These are phyloP conservation scores for Eulemur rubriventer DNA, from an alignment of 2,797 vertebrate species.

Conservation along the genomic window DNA sequence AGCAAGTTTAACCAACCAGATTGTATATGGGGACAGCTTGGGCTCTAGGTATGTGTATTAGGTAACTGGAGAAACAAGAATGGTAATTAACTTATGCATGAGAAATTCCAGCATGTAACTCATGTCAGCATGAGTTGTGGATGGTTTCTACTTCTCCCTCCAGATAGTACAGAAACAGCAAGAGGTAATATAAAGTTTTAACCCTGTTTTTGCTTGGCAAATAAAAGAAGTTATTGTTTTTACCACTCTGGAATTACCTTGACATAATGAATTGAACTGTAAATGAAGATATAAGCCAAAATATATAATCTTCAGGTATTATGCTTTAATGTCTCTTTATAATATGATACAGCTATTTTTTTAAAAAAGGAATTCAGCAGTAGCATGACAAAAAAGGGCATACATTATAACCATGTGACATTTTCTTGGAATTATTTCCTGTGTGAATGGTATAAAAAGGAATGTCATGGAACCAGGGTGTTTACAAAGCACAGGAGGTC, in stretches of 20 bases:
- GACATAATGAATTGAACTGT: constrained; percentile 5
- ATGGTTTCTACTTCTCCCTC: background rate
- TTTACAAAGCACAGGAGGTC: constrained; percentile 49
- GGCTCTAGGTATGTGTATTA: background rate
- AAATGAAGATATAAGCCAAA: constrained; percentile 7
- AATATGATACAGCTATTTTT: constrained; percentile 7
- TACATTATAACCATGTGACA: background rate
- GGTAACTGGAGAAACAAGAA: background rate
- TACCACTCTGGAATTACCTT: constrained; percentile 26
- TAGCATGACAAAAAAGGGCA: background rate
- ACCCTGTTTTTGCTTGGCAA: constrained; percentile 4
- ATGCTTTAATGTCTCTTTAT: background rate
- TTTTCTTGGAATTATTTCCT: background rate
- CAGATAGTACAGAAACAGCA: background rate
- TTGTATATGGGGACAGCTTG: background rate
- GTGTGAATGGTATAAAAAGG: constrained; percentile 32
- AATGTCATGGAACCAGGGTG: constrained; percentile 20
- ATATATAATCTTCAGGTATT: background rate
- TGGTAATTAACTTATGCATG: background rate
- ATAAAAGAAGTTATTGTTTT: constrained; percentile 10
- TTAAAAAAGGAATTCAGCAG: background rate
- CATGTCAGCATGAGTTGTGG: background rate
- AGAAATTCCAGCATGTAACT: background rate
- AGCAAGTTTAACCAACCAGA: background rate
- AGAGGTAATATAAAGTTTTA: background rate